phyloP scores from a whole-genome alignment of 2,888 invertebrate genomes.

The Heliconius charithonia region DNA sequence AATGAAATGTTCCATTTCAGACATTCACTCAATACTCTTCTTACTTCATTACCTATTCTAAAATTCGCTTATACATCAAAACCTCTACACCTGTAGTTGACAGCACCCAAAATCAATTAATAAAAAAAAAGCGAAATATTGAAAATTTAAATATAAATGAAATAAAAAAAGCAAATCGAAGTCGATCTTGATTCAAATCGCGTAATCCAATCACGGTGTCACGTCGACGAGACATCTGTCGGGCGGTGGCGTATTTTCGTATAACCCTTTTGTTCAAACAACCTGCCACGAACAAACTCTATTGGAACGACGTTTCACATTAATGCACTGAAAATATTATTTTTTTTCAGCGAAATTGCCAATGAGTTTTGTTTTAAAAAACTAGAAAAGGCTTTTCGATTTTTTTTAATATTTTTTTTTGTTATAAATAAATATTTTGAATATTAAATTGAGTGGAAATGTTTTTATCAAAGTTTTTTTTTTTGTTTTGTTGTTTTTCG shows the following conservation, averaged over 20 bases:
- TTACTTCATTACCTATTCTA: background rate
- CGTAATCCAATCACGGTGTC: slow-evolving; percentile 70
- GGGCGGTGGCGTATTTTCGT: slow-evolving; percentile 51
- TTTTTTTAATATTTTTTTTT: background rate
- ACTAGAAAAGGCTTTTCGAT: background rate
- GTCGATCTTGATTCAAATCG: slow-evolving; percentile 63
- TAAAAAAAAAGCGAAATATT: background rate
- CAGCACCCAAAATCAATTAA: background rate
- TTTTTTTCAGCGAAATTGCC: slow-evolving; percentile 9
- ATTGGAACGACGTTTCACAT: slow-evolving; percentile 70
- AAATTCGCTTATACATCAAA: background rate
- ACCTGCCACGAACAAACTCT: slow-evolving; percentile 71
- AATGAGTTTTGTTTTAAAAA: background rate
- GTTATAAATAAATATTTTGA: background rate
- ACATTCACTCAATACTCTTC: too few species aligned
- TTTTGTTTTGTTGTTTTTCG: too few species aligned
- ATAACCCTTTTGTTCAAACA: slow-evolving; percentile 81
- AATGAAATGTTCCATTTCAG: too few species aligned
- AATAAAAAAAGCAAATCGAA: slow-evolving; percentile 37
- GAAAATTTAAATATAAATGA: slow-evolving; percentile 21
- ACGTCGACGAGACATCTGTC: slow-evolving; percentile 52
- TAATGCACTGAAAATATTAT: slow-evolving; percentile 41
- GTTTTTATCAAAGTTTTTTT: too few species aligned
- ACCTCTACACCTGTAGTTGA: background rate
- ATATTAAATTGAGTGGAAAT: too few species aligned